Base-by-base conservation (phyloP, 2,888 invertebrate genomes). In the Dolichomitus sp. region DNA sequence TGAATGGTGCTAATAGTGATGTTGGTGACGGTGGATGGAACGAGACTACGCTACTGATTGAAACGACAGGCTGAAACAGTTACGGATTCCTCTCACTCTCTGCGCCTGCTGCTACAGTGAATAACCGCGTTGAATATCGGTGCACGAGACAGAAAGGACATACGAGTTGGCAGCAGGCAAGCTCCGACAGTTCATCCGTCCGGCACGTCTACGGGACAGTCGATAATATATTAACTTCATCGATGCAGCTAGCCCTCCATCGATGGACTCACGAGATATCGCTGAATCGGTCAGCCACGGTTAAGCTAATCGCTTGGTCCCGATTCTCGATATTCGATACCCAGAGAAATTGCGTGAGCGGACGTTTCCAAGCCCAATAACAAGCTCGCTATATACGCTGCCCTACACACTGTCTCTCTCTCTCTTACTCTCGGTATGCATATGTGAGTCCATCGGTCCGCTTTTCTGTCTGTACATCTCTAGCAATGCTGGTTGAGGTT, bases 181-280 rank as follows among this genome's bases (percentile, higher is more conserved):
- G 61, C 50, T 50, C 74, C 74, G 33, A 70, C 78, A 57, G 63
- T 75, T 78, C 68, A 74, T 70, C 68, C 83, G 76, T 74, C 63
- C 80, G 77, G 73, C 85, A 84, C 84, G 85, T 87, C 84, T 86
- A 86, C 85, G 81, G 87, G 87, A 89, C 87, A 90, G 85, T 87
- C 90, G 89, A 90, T 90, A 89, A 90, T 88, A 86, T 89, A 90
- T 90, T 87, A 88, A 90, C 88, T 87, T 89, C 86, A 88, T 86
- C 83, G 85, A 81, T 66, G 81, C 59, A 83, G 78, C 83, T 54
- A 77, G 66, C 59, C 52, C 52, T 72, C 61, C 78, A 78, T 80
- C 63, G 79, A 76, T 78, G 61, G 73, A 80, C 59, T 42, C 70
- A 50, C 37, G 63, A 78, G 48, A 70, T 74, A 63, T 52, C 40